phyloP scores from a whole-genome alignment of 23 tunicate species.

The Halocynthia roretzi region DNA sequence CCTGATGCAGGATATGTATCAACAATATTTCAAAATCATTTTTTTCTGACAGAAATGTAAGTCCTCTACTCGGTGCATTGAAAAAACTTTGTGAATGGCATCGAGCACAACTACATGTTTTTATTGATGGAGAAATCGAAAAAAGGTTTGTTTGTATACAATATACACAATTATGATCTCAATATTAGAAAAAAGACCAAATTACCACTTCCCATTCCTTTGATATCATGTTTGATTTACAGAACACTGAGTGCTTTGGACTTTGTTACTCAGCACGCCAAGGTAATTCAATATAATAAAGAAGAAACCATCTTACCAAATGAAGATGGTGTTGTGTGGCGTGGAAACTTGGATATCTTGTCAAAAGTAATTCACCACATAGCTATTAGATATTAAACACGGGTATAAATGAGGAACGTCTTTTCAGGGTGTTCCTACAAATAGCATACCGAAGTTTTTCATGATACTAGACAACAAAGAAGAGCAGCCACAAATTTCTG shows the following conservation, averaged over 20 bases:
- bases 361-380: neutral
- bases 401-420: too few relatives aligned
- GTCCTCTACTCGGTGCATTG: conserved; percentile 40
- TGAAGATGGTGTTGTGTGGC: conserved; percentile 6
- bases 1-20: neutral
- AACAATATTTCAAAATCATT: neutral
- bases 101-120: conserved; percentile 20
- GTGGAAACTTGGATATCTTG: conserved; percentile 1
- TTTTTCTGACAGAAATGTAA: neutral
- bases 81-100: conserved; percentile 62
- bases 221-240: too few relatives aligned
- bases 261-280: neutral
- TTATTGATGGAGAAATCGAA: neutral
- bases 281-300: neutral
- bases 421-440: neutral
- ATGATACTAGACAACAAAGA: neutral
- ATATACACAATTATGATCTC: too few relatives aligned
- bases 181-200: too few relatives aligned
- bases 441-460: neutral
- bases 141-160: too few relatives aligned
- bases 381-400: too few relatives aligned
- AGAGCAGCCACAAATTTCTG: neutral
- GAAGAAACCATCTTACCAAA: neutral
- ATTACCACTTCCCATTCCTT: too few relatives aligned
- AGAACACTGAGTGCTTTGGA: neutral